Percentiles rank a stretch among this genome's conserved stretches.
phyloP scores from a whole-genome alignment of 2,888 invertebrate species.

The Dendrolimus pini region DNA sequence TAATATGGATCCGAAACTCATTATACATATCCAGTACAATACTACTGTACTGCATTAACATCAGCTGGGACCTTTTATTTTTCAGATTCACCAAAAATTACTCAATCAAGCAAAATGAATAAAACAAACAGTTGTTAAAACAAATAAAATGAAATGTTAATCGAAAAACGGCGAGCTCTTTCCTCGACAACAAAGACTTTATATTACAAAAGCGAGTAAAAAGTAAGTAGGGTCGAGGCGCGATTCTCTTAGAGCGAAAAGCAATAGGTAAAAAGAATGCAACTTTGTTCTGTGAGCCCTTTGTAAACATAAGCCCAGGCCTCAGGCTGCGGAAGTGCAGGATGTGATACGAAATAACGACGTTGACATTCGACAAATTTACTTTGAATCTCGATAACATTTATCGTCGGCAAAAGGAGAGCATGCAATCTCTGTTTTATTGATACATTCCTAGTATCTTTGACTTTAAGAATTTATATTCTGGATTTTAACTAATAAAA shows the following conservation, averaged over 20 bases:
- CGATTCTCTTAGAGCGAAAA: constrained; percentile 23
- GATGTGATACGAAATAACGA: constrained; percentile 26
- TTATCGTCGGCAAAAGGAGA: constrained; percentile 20
- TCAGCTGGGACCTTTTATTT: no score
- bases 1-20: no score
- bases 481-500: no score
- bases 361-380: constrained; percentile 31
- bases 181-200: constrained; percentile 31
- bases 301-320: constrained; percentile 26
- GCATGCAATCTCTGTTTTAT: constrained; percentile 12
- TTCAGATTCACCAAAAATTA: no score
- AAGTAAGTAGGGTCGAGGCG: constrained; percentile 26
- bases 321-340: constrained; percentile 19
- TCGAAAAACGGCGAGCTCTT: constrained; percentile 18
- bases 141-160: constrained; percentile 25
- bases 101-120: no score
- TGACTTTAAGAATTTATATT: no score
- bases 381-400: constrained; percentile 29
- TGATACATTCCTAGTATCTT: no score
- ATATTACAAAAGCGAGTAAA: constrained; percentile 32
- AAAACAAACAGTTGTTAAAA: constrained; percentile 10
- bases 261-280: constrained; percentile 27
- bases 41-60: no score
- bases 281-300: constrained; percentile 29
- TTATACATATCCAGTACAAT: no score